Evolutionary conservation across 2,113 vertebrate genomes (phyloP).

Genomic region (Asarcornis scutulata): DNA sequence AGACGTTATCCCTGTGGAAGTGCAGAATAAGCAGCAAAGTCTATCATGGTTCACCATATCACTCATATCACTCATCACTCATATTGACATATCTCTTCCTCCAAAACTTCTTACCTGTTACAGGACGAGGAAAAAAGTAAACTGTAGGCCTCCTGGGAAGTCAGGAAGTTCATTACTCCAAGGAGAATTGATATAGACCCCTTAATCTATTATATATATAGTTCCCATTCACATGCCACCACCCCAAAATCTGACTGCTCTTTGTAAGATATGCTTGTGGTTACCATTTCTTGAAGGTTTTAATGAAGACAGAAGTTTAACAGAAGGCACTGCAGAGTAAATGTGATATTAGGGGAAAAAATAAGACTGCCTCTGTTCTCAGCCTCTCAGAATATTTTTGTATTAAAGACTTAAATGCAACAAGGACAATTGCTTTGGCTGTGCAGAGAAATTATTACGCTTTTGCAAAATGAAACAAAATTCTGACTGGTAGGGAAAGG

Average conservation of each 20-base stretch:
- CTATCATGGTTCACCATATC: background rate
- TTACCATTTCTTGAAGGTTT: background rate
- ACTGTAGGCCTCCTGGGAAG: background rate
- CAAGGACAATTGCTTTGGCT: background rate
- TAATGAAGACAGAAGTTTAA: background rate
- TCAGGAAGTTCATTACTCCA: background rate
- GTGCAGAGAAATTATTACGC: background rate
- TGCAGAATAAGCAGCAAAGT: background rate
- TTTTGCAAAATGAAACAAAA: conserved; percentile 25
- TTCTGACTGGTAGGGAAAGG: background rate
- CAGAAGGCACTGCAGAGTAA: background rate
- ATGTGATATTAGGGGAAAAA: background rate
- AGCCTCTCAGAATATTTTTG: background rate
- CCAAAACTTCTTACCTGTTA: background rate
- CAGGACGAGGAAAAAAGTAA: background rate
- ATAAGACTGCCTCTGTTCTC: background rate
- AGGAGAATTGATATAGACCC: background rate
- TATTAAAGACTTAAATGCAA: background rate
- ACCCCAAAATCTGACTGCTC: background rate
- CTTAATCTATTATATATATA: background rate
- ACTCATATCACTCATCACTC: background rate
- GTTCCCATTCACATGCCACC: background rate
- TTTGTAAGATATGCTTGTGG: background rate
- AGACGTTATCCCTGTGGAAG: background rate
- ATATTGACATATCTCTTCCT: accelerated